Evolutionary conservation across 2,888 invertebrate species (phyloP), one percentile per base, ranked within the genome.

Genomic region (Subacronicta megacephala): DNA sequence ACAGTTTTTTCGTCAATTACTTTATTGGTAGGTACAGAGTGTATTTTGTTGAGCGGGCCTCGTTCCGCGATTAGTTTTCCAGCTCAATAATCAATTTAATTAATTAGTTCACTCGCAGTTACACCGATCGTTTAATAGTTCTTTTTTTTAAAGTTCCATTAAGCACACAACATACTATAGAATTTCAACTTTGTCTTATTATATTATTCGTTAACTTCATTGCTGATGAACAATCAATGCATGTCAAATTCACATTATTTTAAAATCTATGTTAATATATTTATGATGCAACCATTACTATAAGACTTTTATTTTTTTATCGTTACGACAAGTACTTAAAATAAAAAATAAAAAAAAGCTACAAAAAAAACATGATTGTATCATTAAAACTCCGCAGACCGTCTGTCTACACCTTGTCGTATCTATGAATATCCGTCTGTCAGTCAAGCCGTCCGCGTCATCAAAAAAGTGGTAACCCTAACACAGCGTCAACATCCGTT

Each of bases 401-500:
- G 13, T 35, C 43, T 62, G 33, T 36, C 55, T 44, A 20, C 18
- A 31, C 36, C 31, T 42, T 41, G 40, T 52, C 47, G 49, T 43
- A 31, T 31, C 44, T 49, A 52, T 62, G 33, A 47, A 55, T 20
- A 18, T 31, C 37, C 44, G 44, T 37, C 46, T 55, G 55, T 63
- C 62, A 57, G 35, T 46, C 47, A 60, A 49, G 50, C 40, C 46
- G 46, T n/a, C n/a, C n/a, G n/a, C n/a, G n/a, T 67, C 46, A 56
- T 67, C 36, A 51, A 56, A 67, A 54, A 61, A 53, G 70, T 63
- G 81, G 59, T 72, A 88, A 66, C 88, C 88, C 86, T 87, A 74
- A 37, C 37, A 46, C 60, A 67, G 64, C 76, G 67, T 69, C 80
- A 77, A 81, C 85, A 85, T 82, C 83, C 85, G 83, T 86, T 87